phyloP scores from a whole-genome alignment of 1,140 invertebrate genomes.

The Drosophila nasuta region DNA sequence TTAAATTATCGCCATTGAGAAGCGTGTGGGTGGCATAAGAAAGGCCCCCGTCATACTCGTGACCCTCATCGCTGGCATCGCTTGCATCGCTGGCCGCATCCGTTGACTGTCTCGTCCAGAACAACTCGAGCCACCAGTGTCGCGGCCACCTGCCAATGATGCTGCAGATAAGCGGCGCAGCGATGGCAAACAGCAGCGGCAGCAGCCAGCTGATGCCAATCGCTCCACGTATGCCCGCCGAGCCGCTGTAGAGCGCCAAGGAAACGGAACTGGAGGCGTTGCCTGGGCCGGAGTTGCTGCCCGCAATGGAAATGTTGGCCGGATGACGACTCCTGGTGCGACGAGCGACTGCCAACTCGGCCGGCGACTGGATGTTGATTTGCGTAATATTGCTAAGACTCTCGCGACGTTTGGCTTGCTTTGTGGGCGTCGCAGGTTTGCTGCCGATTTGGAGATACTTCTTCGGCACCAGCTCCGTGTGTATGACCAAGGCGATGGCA shows the following conservation, averaged over 20 bases:
- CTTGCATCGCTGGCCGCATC: slow-evolving; percentile 34
- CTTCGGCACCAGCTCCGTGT: slow-evolving; percentile 84
- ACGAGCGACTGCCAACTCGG: neutral
- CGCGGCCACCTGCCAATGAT: slow-evolving; percentile 84
- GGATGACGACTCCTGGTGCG: neutral
- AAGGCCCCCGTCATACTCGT: slow-evolving; percentile 40
- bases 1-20: slow-evolving; percentile 76
- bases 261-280: neutral
- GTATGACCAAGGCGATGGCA: slow-evolving; percentile 81
- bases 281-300: slow-evolving; percentile 1
- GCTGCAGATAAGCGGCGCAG: slow-evolving; percentile 82
- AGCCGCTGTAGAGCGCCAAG: slow-evolving; percentile 32
- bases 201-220: slow-evolving; percentile 84
- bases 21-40: slow-evolving; percentile 69
- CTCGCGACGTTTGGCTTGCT: slow-evolving; percentile 51
- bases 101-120: slow-evolving; percentile 34
- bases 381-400: slow-evolving; percentile 74
- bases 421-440: slow-evolving; percentile 39
- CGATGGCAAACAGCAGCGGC: slow-evolving; percentile 80
- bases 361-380: slow-evolving; percentile 66
- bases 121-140: slow-evolving; percentile 82
- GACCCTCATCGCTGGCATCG: neutral
- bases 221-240: slow-evolving; percentile 76
- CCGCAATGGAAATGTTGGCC: slow-evolving; percentile 1
- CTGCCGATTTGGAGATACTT: slow-evolving; percentile 77